A percentile compares a stretch with the other conserved stretches of the same genome.
Evolutionary conservation across 1,140 invertebrate genomes (phyloP).

Genomic region (Armadillidium nasatum): DNA sequence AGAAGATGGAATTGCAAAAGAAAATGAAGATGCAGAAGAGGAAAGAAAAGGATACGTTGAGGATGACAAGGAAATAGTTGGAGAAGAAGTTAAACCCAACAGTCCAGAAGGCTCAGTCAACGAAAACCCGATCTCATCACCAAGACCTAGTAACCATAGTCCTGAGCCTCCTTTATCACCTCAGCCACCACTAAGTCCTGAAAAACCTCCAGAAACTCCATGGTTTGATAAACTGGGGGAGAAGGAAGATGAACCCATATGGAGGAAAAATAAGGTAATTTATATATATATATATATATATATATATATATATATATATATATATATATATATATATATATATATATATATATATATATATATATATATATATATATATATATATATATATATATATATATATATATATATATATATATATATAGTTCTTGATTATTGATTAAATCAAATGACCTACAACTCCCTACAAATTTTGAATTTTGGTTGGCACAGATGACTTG

Average conservation of each 20-base stretch:
- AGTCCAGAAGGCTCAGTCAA: conserved; percentile 25
- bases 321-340: too few species aligned
- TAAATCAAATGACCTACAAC: too few species aligned
- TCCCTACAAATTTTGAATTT: too few species aligned
- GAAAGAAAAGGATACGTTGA: conserved; percentile 46
- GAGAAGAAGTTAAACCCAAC: conserved; percentile 34
- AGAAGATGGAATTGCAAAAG: conserved; percentile 27
- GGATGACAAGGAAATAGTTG: conserved; percentile 18
- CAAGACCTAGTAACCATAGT: conserved; percentile 23
- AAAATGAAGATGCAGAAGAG: conserved; percentile 22
- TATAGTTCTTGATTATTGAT: too few species aligned
- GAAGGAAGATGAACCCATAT: conserved; percentile 44
- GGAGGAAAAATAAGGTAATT: conserved; percentile 60
- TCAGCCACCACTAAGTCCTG: conserved; percentile 36
- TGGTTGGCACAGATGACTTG: too few species aligned
- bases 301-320: too few species aligned
- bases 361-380: too few species aligned
- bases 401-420: too few species aligned
- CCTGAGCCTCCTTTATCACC: conserved; percentile 40
- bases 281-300: too few species aligned
- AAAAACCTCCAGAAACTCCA: conserved; percentile 41
- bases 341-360: too few species aligned
- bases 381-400: too few species aligned
- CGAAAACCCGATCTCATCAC: conserved; percentile 26
- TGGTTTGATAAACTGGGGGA: conserved; percentile 45